phyloP scores from a whole-genome alignment of 2,797 vertebrate species.

The Argentina silus region DNA sequence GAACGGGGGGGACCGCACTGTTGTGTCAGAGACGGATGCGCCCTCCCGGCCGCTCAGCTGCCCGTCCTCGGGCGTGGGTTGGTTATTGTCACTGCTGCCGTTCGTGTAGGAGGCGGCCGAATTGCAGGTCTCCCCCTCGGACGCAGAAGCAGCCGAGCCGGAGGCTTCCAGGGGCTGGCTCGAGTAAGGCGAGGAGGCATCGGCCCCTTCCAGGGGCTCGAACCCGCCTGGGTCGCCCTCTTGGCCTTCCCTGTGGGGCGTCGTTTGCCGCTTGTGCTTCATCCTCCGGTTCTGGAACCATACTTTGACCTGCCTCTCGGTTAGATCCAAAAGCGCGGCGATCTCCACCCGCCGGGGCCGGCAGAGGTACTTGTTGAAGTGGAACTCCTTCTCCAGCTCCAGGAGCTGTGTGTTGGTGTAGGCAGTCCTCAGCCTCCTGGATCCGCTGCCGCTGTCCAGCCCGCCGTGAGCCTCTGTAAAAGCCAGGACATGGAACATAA shows the following conservation, averaged over 20 bases:
- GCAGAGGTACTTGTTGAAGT: constrained; percentile 90
- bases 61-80: constrained; percentile 72
- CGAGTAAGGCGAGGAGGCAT: constrained; percentile 74
- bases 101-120: constrained; percentile 61
- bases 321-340: constrained; percentile 86
- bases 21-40: constrained; percentile 63
- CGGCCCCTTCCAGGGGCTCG: constrained; percentile 81
- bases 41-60: constrained; percentile 51
- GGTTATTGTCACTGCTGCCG: constrained; percentile 78
- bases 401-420: constrained; percentile 89
- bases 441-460: constrained; percentile 73
- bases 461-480: constrained; percentile 78
- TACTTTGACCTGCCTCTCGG: constrained; percentile 89
- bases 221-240: constrained; percentile 78
- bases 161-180: constrained; percentile 77
- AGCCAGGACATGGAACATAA: constrained; percentile 27
- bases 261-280: constrained; percentile 89
- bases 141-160: constrained; percentile 62
- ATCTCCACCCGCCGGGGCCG: constrained; percentile 86
- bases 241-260: constrained; percentile 80
- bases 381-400: constrained; percentile 91
- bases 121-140: constrained; percentile 72
- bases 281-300: constrained; percentile 91
- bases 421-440: constrained; percentile 83
- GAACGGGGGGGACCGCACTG: constrained; percentile 63